phyloP scores from a whole-genome alignment of 2,797 vertebrate genomes.

The Heteromormyrus szaboi region DNA sequence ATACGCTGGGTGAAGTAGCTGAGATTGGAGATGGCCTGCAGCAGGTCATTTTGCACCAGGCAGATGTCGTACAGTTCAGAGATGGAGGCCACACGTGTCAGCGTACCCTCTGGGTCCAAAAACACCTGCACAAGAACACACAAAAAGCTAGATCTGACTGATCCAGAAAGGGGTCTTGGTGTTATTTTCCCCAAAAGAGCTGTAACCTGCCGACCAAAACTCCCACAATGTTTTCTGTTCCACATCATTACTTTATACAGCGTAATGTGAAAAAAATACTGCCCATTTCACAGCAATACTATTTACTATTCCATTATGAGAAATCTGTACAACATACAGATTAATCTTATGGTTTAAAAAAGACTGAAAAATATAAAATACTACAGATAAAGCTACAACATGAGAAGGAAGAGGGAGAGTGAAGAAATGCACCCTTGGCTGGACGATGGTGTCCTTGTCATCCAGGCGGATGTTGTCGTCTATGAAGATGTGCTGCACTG shows the following conservation, averaged over 20 bases:
- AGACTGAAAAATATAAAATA: neutral
- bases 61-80: constrained; percentile 71
- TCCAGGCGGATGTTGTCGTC: constrained; percentile 82
- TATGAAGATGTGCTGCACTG: constrained; percentile 79
- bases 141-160: neutral
- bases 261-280: neutral
- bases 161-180: neutral
- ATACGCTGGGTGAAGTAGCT: constrained; percentile 71
- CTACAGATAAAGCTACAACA: neutral
- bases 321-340: neutral
- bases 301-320: neutral
- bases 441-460: constrained; percentile 70
- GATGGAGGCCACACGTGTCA: constrained; percentile 53
- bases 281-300: neutral
- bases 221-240: neutral
- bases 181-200: neutral
- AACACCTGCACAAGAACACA: constrained; percentile 55
- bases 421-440: constrained; percentile 62
- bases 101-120: constrained; percentile 44
- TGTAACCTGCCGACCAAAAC: neutral
- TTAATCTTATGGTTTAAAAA: neutral
- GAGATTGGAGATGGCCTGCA: constrained; percentile 71
- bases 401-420: neutral
- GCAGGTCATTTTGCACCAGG: constrained; percentile 77
- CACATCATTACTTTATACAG: neutral